Percentiles rank a stretch among this genome's conserved stretches.
These are phyloP conservation scores for Rotaria sp. DNA, from an alignment of 2,888 invertebrate genomes.

Conservation along the genomic window DNA sequence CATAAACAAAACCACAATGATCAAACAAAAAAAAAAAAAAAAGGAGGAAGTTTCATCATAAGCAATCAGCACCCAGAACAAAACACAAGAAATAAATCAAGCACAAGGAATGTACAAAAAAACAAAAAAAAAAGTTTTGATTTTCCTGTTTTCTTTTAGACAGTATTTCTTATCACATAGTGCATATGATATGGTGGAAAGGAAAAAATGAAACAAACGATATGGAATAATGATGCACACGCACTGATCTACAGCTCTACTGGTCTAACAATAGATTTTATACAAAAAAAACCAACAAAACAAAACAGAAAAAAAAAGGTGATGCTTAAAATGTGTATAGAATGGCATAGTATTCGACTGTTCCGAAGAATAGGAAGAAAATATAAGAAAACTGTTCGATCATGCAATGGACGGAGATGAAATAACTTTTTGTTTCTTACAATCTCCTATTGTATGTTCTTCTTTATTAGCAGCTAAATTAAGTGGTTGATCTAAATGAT, in stretches of 20 bases:
- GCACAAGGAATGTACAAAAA: background rate
- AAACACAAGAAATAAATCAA: background rate
- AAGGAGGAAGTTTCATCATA: background rate
- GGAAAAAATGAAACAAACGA: background rate
- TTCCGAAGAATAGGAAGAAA: background rate
- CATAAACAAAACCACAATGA: background rate
- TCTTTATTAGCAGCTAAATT: conserved; percentile 9
- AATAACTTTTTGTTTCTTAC: background rate
- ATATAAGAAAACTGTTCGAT: background rate
- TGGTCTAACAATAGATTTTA: background rate
- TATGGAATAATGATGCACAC: background rate
- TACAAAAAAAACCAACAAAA: background rate
- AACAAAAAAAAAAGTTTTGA: background rate
- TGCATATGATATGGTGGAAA: conserved; percentile 20
- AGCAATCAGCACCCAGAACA: background rate
- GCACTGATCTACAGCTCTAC: conserved; percentile 10
- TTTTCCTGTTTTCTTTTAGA: background rate
- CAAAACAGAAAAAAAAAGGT: background rate
- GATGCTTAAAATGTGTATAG: background rate
- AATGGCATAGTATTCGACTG: background rate
- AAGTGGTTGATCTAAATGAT: background rate
- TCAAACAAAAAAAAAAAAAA: background rate
- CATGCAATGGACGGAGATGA: background rate
- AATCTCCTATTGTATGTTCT: background rate
- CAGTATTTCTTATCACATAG: background rate